These are phyloP conservation scores for Rhincodon typus DNA, from an alignment of 2,797 vertebrate species.

Conservation along the genomic window DNA sequence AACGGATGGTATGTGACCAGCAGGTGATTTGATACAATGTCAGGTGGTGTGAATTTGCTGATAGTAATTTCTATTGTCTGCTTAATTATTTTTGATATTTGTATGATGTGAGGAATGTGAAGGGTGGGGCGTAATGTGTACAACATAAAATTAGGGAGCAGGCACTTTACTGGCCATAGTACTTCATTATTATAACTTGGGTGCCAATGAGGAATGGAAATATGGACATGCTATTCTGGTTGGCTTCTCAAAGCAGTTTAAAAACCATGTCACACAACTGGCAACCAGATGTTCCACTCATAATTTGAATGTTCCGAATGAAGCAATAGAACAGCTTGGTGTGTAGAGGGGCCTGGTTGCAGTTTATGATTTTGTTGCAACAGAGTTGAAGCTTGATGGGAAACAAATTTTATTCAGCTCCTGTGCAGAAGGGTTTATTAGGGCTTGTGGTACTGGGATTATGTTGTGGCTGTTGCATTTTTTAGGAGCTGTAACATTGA, in stretches of 20 bases:
- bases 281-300: not conserved
- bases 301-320: not conserved
- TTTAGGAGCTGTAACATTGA: not conserved
- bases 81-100: not conserved
- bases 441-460: slow-evolving; percentile 9
- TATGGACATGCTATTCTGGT: not conserved
- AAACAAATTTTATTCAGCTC: slow-evolving; percentile 35
- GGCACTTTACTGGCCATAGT: not conserved
- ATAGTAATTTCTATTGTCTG: not conserved
- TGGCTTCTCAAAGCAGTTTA: not conserved
- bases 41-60: not conserved
- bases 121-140: not conserved
- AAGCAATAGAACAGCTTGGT: slow-evolving; percentile 1
- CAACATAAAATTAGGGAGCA: not conserved
- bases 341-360: not conserved
- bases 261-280: not conserved
- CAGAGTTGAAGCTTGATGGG: not conserved
- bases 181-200: too few relatives aligned
- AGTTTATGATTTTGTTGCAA: slow-evolving; percentile 30
- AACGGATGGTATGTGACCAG: not conserved
- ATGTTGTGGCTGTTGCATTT: not conserved
- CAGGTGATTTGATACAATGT: not conserved
- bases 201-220: not conserved
- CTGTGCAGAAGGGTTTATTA: slow-evolving; percentile 22
- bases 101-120: too few relatives aligned